A percentile compares a stretch with the other conserved stretches of the same genome.
These are phyloP conservation scores for Hemiscyllium ocellatum DNA, from an alignment of 2,113 vertebrate species.

Conservation along the genomic window DNA sequence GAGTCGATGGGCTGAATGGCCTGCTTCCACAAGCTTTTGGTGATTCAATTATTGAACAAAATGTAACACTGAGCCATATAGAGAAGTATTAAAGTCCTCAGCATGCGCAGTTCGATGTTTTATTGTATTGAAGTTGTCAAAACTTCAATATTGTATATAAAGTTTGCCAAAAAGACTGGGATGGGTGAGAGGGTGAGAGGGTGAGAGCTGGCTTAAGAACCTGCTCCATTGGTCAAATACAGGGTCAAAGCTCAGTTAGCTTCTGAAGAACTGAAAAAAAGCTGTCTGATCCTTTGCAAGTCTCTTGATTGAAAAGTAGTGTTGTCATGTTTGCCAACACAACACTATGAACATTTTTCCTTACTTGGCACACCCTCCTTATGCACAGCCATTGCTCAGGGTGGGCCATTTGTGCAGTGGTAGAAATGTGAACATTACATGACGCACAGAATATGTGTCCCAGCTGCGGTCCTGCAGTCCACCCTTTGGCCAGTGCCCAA, in stretches of 20 bases:
- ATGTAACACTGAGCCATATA: too few species aligned
- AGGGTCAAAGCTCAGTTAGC: too few species aligned
- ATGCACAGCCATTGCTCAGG: not conserved
- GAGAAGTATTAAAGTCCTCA: not conserved
- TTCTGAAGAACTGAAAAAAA: too few species aligned
- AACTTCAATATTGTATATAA: too few species aligned
- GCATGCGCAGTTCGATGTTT: too few species aligned
- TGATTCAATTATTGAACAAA: too few species aligned
- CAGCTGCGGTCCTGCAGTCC: constrained; percentile 1
- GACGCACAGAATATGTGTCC: not conserved
- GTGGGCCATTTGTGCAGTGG: not conserved
- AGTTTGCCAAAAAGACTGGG: not conserved
- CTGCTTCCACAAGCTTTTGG: too few species aligned
- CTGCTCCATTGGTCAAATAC: too few species aligned
- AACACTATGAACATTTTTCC: not conserved
- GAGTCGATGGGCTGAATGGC: too few species aligned
- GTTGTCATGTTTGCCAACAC: not conserved
- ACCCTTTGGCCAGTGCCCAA: not conserved
- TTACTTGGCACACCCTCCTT: not conserved
- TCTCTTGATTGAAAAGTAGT: not conserved
- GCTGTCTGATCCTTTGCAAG: not conserved
- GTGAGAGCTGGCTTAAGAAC: too few species aligned
- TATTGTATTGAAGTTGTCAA: too few species aligned
- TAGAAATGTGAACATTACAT: not conserved
- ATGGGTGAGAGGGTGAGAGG: not conserved